Evolutionary conservation across 2,113 vertebrate genomes (phyloP).

Genomic region (Triplophysa tibetana): DNA sequence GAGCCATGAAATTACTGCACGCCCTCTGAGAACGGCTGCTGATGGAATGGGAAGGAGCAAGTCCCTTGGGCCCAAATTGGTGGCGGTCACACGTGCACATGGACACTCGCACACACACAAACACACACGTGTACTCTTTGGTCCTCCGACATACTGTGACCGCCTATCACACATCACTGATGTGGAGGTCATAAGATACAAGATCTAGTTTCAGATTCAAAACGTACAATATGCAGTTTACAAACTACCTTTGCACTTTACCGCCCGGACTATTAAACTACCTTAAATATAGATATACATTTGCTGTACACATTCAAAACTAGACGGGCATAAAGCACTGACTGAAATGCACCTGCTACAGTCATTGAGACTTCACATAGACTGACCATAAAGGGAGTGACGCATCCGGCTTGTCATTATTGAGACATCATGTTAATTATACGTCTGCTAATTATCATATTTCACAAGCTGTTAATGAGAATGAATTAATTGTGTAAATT

Average conservation of each 20-base stretch:
- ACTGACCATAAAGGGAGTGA: background rate
- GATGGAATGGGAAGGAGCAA: constrained; percentile 53
- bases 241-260: no score
- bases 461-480: constrained; percentile 46
- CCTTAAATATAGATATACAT: background rate
- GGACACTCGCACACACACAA: background rate
- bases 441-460: constrained; percentile 29
- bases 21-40: constrained; percentile 44
- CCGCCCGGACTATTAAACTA: no score
- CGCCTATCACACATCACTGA: background rate
- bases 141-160: background rate
- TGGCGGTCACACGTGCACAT: constrained; percentile 15
- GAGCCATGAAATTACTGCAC: constrained; percentile 59
- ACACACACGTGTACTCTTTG: background rate
- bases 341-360: background rate
- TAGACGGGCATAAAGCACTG: background rate
- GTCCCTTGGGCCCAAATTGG: constrained; percentile 39
- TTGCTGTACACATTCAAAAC: background rate
- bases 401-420: constrained; percentile 29
- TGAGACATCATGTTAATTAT: constrained; percentile 41
- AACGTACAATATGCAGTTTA: no score
- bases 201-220: background rate
- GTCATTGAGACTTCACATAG: background rate
- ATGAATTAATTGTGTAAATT: constrained; percentile 52
- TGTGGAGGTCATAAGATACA: background rate